phyloP scores from a whole-genome alignment of 2,797 vertebrate genomes.

The Phylloscopus collybita region DNA sequence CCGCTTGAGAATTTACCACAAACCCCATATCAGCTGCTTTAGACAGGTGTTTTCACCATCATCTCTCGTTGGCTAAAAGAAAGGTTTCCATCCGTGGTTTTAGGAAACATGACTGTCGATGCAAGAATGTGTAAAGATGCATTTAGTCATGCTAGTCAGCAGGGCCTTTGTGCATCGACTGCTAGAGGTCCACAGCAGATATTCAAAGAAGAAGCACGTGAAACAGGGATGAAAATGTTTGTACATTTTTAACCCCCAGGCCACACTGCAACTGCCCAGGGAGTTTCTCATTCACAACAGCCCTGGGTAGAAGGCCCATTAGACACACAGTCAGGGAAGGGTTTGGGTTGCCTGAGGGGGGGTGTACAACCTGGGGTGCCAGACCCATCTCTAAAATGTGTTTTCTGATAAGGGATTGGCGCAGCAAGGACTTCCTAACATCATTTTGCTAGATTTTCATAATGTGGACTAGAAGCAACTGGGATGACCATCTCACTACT shows the following conservation, averaged over 20 bases:
- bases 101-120: background rate
- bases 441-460: background rate
- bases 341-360: background rate
- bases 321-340: rapidly evolving
- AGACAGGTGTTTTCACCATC: background rate
- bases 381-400: background rate
- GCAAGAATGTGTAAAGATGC: background rate
- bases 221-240: background rate
- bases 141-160: background rate
- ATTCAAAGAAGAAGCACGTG: background rate
- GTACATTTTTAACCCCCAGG: background rate
- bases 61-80: background rate
- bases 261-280: no score
- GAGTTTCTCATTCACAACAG: background rate
- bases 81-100: background rate
- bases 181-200: background rate
- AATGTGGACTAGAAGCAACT: rapidly evolving
- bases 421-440: background rate
- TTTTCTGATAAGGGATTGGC: rapidly evolving
- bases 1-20: background rate
- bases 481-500: rapidly evolving
- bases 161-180: background rate
- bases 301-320: background rate
- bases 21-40: background rate
- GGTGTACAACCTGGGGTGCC: rapidly evolving